Base-by-base conservation (phyloP, 2,888 invertebrate species). In the Listrodromus nycthemerus region DNA sequence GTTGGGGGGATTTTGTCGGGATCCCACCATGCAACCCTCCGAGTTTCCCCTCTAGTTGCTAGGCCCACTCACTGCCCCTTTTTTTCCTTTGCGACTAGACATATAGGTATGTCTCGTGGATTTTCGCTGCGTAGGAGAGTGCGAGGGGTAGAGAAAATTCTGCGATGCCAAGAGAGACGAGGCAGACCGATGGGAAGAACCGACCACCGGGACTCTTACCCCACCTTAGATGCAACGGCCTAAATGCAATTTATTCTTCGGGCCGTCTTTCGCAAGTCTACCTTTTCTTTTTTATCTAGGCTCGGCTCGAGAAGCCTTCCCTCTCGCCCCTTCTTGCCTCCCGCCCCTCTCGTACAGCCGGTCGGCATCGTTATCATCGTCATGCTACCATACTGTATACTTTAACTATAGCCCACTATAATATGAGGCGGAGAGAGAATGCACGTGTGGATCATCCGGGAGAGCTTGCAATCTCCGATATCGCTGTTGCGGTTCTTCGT, bases 221-320 rank as follows among this genome's bases (percentile, higher is more conserved):
- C 90, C 90, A 89, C 89, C 86, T 87, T 87, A 89, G 89, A 89
- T 91, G 91, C 92, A 92, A 91, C 90, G 91, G 90, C 92, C 92
- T 91, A 92, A 92, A 92, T 92, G 92, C 92, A 91, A 92, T 91
- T 91, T 91, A 90, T 90, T 90, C 91, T 88, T 85, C 87, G 87
- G 73, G 81, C 83, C 82, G 82, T 37, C 71, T 79, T 81, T 79
- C 74, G 74, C 77, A 27, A 73, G 80, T 84, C 70, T 75, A 61
- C 80, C 80, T 86, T 84, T 85, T 85, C 75, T 78, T 83, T 85
- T 87, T 86, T 83, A 79, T 82, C 84, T 86, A 86, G 78, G 73
- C 74, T 67, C 48, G 52, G 71, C 73, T 58, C 63, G n/a, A 24
- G 10, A 24, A 50, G 16, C 41, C 63, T 41, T 37, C 55, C 55